Base-by-base conservation (phyloP, 2,113 vertebrate genomes). In the Apodemus sylvaticus region DNA sequence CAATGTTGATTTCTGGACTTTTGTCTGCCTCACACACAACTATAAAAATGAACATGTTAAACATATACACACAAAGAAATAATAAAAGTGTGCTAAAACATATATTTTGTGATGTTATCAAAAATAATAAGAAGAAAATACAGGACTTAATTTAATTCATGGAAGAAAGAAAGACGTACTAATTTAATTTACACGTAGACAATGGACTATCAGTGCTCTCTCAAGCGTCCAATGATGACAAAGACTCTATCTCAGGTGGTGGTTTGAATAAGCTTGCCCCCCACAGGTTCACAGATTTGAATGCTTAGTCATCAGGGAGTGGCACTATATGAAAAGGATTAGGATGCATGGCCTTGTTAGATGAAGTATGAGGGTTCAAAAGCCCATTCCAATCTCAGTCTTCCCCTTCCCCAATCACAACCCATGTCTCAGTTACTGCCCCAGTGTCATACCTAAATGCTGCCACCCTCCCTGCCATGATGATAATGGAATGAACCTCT, bases 51-150 rank as follows among this genome's bases (percentile, higher is more conserved):
- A 60, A 83, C 12, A 60, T 39, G 24, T 31, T 64, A 64, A 45
- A 45, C 1, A n/a, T 24, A 81, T 11, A 45, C 3, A 85, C 24
- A 85, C n/a, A 85, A 83, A 24, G 34, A 79, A 81, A 24, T 53
- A 78, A 93, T 42, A 3, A 91, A 93, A 96, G 66, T 29, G 29
- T 42, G 79, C 71, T 86, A 91, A 83, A 93, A 94, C 53, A 94
- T 1, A 0, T 76, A 5, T 70, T 79, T 90, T 93, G 82, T 90
- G 31, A 87, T 51, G 29, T 93, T 82, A 90, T 64, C 17, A 90
- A 93, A 95, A 91, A 62, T 73, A 92, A 66, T 78, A 81, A 74
- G 6, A 74, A 88, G 86, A 94, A 34, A 73, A 55, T 48, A 55
- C 14, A 96, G 48, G 90, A 95, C 90, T 86, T 5, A 79, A 36